Evolutionary conservation across 2,797 vertebrate genomes (phyloP), one percentile per base, ranked within the genome.

Genomic region (Carduelis carduelis): DNA sequence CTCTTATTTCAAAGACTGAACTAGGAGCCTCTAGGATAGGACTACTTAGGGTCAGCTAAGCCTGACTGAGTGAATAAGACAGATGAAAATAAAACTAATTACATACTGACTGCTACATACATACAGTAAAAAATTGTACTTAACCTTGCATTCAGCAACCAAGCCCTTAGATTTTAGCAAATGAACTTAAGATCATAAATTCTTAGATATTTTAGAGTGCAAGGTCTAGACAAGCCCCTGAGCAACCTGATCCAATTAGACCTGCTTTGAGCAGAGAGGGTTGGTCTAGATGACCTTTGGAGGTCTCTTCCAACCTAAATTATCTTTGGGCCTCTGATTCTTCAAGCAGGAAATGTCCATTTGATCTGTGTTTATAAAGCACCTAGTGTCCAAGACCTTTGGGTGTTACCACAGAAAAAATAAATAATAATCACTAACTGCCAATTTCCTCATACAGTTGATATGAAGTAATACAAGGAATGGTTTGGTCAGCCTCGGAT

Each of bases 101-200:
- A 77, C 41, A 57, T n/a, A 75, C 16, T 49, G 39, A 85, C 70
- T 70, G 47, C 61, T 64, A 83, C 47, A 90, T 34, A 78, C 2
- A 5, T 1, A 3, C 60, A 74, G 35, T 32, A 75, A 9, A 8
- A 82, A 49, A 72, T 1, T 43, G 32, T 35, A 85, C n/a, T 60
- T 94, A 84, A 90, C 44, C 63, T 76, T 60, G 32, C 37, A 74
- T 84, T 80, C 34, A 80, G 85, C 37, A 90, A 82, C n/a, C n/a
- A 92, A 92, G 69, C 30, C 49, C 61, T 89, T 76, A 80, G 52
- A 87, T 89, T 94, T 95, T 89, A 87, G 78, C 26, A 92, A 92
- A 89, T 82, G 24, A 96, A 92, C 74, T 92, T 87, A 6, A 87
- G 60, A 94, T 77, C 16, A 56, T 21, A 80, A 89, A 89, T 89